Percentiles rank a stretch among this genome's conserved stretches.
Conservation (phyloP, 2,113 vertebrate species). For the Brachyhypopomus occidentalis region DNA sequence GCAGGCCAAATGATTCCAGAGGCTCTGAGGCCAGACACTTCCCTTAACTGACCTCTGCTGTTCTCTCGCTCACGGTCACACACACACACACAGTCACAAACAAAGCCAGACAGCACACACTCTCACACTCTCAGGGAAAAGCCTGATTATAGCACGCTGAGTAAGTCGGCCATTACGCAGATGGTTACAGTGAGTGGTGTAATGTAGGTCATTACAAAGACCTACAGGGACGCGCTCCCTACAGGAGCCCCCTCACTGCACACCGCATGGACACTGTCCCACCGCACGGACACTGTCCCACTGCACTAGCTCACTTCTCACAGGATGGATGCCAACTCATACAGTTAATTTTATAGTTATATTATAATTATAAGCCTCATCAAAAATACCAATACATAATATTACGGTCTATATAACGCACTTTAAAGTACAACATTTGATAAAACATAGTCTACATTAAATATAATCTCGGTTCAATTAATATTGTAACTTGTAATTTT, state of each 20-base stretch:
- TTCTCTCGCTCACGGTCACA: neutral
- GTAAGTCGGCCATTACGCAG: neutral
- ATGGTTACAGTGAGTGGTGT: constrained; percentile 4
- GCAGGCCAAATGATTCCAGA: neutral
- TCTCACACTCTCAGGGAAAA: neutral
- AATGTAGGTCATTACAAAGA: neutral
- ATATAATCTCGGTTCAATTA: no score
- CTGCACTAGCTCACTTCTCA: no score
- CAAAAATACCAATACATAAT: no score
- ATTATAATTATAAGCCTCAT: no score
- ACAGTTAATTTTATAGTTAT: no score
- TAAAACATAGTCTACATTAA: no score
- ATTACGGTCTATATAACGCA: no score
- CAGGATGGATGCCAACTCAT: no score
- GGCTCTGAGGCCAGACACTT: neutral
- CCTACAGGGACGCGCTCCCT: neutral
- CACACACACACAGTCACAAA: no score
- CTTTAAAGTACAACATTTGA: no score
- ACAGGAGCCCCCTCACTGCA: neutral
- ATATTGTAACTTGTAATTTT: no score
- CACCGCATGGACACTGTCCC: neutral
- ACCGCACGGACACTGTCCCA: neutral
- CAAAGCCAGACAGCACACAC: no score
- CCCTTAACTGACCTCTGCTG: neutral
- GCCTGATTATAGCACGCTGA: neutral